Evolutionary conservation across 92 coral and sea anemone species (phyloP).

Genomic region (Plumapathes pennacea): DNA sequence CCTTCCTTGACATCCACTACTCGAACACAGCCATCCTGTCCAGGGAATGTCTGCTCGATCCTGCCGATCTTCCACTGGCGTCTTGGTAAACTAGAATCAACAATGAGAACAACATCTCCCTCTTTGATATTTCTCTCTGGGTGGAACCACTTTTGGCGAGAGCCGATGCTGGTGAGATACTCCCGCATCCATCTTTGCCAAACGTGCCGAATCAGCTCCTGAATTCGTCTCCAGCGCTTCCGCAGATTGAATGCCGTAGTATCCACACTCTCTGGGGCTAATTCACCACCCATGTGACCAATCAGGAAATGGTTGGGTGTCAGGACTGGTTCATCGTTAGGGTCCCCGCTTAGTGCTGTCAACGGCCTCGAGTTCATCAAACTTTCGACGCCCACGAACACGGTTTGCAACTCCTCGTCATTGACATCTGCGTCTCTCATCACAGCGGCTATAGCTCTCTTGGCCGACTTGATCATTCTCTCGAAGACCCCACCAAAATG

Average conservation of each 20-base stretch:
- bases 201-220: constrained; percentile 22
- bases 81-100: constrained; percentile 29
- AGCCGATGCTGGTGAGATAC: constrained; percentile 31
- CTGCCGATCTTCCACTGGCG: constrained; percentile 33
- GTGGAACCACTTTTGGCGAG: constrained; percentile 30
- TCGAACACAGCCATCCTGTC: constrained; percentile 9
- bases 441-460: constrained; percentile 40
- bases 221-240: constrained; percentile 36
- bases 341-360: constrained; percentile 38
- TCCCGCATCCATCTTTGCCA: constrained; percentile 49
- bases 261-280: constrained; percentile 40
- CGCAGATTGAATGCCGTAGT: constrained; percentile 20
- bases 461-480: constrained; percentile 56
- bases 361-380: constrained; percentile 36
- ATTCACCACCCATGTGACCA: constrained; percentile 52
- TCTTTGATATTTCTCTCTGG: constrained; percentile 9
- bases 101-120: constrained; percentile 25
- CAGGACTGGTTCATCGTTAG: constrained; percentile 36
- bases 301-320: constrained; percentile 50
- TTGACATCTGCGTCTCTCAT: constrained; percentile 34
- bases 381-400: constrained; percentile 38
- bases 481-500: constrained; percentile 66
- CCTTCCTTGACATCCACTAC: constrained; percentile 17
- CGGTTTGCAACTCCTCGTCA: constrained; percentile 29
- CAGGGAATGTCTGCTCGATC: constrained; percentile 21